phyloP scores from a whole-genome alignment of 2,888 invertebrate genomes.

The Lomographa bimaculata region DNA sequence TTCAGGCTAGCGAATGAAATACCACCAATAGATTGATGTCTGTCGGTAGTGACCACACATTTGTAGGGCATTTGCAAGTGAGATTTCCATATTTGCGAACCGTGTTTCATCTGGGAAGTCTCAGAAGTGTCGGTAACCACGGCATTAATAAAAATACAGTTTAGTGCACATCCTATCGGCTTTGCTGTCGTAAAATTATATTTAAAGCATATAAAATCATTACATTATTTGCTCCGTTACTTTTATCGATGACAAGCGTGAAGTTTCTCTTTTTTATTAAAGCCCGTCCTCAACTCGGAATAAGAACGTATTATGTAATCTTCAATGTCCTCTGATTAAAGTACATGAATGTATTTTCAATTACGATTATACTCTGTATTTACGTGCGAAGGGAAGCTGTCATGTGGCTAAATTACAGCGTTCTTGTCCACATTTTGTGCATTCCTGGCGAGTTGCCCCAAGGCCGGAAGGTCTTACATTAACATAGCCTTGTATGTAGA shows the following conservation, averaged over 20 bases:
- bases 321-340: too few relatives aligned
- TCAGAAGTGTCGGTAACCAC: conserved; percentile 10
- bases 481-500: conserved; percentile 46
- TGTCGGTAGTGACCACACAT: conserved; percentile 12
- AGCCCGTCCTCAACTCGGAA: too few relatives aligned
- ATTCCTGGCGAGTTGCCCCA: conserved; percentile 48
- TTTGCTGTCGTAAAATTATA: background rate
- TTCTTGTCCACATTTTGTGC: conserved; percentile 27
- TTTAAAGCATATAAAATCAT: too few relatives aligned
- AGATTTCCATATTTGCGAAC: conserved; percentile 16
- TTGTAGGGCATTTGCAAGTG: conserved; percentile 15
- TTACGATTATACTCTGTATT: too few relatives aligned
- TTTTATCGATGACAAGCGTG: too few relatives aligned
- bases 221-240: too few relatives aligned
- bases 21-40: background rate
- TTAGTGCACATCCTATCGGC: too few relatives aligned
- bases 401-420: conserved; percentile 23
- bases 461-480: conserved; percentile 59
- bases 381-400: conserved; percentile 23
- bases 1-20: background rate
- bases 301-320: too few relatives aligned
- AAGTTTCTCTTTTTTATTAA: too few relatives aligned
- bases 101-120: conserved; percentile 7
- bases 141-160: too few relatives aligned
- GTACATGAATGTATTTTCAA: too few relatives aligned